Base-by-base conservation (phyloP, 2,888 invertebrate species). In the Achlya flavicornis region DNA sequence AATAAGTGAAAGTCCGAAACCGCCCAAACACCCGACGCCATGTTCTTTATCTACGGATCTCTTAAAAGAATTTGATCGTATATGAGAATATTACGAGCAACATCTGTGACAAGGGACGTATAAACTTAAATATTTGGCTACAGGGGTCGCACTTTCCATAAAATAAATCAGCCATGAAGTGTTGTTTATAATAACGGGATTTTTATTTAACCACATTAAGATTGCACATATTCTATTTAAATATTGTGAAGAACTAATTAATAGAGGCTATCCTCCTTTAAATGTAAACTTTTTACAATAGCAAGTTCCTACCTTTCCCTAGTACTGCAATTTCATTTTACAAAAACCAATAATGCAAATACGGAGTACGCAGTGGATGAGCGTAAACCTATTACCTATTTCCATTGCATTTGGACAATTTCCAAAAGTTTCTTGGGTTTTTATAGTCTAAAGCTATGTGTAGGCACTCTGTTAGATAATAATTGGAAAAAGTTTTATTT, bases 61-160 rank as follows among this genome's bases (percentile, higher is more conserved):
- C 92, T 92, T 92, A 91, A 90, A 92, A 91, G 92, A 93, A 92
- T 93, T 93, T 92, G 91, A 93, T 92, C 92, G 90, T 81, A 89
- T 91, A 92, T 87, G 91, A 88, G 89, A 92, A 92, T 93, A 93
- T 93, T 92, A 92, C 90, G 87, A 88, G 83, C 83, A 90, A 89
- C 93, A 93, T 90, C 92, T 93, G 93, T 87, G 91, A 87, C 91
- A 88, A 88, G 93, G 92, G 92, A 88, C 89, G 88, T 86, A 91
- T 89, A 91, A 90, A 90, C 88, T 91, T 89, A 89, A 89, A 88
- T 87, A 86, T 87, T 85, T 81, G 81, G 77, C 76, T 76, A 80
- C 77, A 79, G 60, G 65, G 72, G 70, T 74, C 73, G 68, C 70
- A 66, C 67, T 80, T 73, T 73, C 68, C 72, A 73, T 77, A 73